Base-by-base conservation (phyloP, 2,797 vertebrate species). In the Molossus molossus region DNA sequence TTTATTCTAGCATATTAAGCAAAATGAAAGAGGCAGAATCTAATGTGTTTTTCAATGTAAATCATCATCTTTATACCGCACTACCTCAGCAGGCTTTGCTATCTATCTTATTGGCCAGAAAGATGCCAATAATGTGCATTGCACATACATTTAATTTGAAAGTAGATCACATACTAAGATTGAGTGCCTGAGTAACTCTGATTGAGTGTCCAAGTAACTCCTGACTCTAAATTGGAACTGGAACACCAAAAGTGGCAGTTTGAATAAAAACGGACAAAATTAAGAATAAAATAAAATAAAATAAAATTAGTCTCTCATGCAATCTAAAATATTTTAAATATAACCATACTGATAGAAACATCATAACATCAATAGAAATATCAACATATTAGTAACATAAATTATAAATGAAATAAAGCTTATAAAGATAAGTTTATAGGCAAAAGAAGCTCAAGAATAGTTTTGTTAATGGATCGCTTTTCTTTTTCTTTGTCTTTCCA, bases 231-330 rank as follows among this genome's bases (percentile, higher is more conserved):
- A 9, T 40, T 65, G 33, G 23, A 85, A 89, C 9, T 65, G 33
- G 23, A 85, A 89, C 9, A 86, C 0, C 0, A 3, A 60, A 58
- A 89, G 18, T 37, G 5, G 8, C 10, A 91, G 0, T 91, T 87
- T 84, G 7, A 93, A 83, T 86, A 73, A 82, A 53, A 2, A 65
- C n/a, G 9, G 13, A 2, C 50, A 67, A 58, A 92, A 67, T 29
- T 87, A 40, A 95, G 20, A 87, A 94, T 33, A 55, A 79, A 87
- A 40, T n/a, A 64, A 79, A 87, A 40, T n/a, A 64, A 80, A 87
- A 67, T 29, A 37, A 94, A 70, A 18, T 27, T 14, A 72, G 21
- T 33, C 3, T 87, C 9, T 81, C 15, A 53, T 33, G 9, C 0
- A 84, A n/a, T 69, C 18, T 27, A 75, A 70, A 69, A 27, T 37